phyloP scores from a whole-genome alignment of 2,888 invertebrate genomes.

The Agonopterix alstromeriana region DNA sequence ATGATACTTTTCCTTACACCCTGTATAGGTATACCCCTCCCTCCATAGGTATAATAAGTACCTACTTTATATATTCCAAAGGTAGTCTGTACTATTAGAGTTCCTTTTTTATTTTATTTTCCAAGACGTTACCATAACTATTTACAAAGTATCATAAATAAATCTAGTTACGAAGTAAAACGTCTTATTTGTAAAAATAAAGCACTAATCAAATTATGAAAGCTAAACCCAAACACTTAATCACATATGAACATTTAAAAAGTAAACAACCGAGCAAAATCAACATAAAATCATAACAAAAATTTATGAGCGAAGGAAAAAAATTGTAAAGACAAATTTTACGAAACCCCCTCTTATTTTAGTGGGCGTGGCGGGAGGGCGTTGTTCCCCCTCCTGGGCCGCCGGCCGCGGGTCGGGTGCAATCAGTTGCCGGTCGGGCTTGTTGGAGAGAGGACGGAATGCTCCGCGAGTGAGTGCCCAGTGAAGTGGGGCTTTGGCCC shows the following conservation, averaged over 20 bases:
- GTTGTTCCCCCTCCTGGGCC: background rate
- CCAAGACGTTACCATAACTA: no score
- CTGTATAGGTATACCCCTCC: no score
- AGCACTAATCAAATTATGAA: background rate
- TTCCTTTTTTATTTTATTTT: no score
- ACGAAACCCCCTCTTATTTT: conserved; percentile 3
- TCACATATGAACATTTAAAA: background rate
- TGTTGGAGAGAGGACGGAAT: conserved; percentile 54
- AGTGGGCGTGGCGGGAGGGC: background rate
- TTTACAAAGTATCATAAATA: no score
- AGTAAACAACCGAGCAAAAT: background rate
- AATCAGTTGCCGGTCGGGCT: conserved; percentile 63
- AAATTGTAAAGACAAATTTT: conserved; percentile 39
- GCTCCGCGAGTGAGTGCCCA: conserved; percentile 57
- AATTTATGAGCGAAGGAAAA: conserved; percentile 32
- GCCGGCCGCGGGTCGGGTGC: conserved; percentile 1
- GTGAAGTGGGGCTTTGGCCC: conserved; percentile 72
- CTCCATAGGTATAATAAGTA: no score
- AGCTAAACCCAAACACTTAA: background rate
- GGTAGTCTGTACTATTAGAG: no score
- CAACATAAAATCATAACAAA: conserved; percentile 15
- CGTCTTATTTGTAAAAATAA: background rate
- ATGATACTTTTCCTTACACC: no score
- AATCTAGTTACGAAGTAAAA: no score
- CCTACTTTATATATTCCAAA: no score